Conservation (phyloP, 2,113 vertebrate genomes). For the Promerops cafer region DNA sequence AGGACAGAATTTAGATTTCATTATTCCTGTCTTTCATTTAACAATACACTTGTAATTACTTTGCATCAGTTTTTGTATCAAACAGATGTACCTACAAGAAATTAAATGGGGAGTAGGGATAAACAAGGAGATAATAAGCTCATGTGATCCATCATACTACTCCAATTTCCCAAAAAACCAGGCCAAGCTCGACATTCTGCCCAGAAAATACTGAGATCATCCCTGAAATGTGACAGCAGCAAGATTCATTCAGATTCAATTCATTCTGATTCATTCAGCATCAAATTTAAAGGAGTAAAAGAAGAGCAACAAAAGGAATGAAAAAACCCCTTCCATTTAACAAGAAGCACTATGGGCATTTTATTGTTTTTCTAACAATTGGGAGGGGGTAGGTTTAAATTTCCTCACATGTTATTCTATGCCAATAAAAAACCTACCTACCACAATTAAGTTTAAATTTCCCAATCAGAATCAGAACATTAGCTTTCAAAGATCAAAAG, state of each 20-base stretch:
- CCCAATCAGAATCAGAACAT: background rate
- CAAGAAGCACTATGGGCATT: rapidly evolving
- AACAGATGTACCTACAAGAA: background rate
- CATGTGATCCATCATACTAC: background rate
- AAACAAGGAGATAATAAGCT: background rate
- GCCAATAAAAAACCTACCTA: background rate
- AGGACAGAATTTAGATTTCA: background rate
- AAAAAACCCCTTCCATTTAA: background rate
- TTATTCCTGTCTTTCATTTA: background rate
- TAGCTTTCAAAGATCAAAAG: background rate
- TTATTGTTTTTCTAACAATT: background rate
- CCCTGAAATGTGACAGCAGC: background rate
- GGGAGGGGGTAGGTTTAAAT: background rate
- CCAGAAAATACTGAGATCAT: background rate
- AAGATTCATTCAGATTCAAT: background rate
- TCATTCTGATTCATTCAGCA: background rate
- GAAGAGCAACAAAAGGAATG: background rate
- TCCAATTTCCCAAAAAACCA: background rate
- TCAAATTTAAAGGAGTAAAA: background rate
- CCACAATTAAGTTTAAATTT: background rate
- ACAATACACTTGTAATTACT: background rate
- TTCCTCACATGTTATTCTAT: background rate
- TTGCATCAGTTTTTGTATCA: background rate
- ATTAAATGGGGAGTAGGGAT: background rate
- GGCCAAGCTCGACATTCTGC: background rate